Evolutionary conservation across 2,888 invertebrate genomes (phyloP), one percentile per base, ranked within the genome.

Genomic region (Synanthedon formicaeformis): DNA sequence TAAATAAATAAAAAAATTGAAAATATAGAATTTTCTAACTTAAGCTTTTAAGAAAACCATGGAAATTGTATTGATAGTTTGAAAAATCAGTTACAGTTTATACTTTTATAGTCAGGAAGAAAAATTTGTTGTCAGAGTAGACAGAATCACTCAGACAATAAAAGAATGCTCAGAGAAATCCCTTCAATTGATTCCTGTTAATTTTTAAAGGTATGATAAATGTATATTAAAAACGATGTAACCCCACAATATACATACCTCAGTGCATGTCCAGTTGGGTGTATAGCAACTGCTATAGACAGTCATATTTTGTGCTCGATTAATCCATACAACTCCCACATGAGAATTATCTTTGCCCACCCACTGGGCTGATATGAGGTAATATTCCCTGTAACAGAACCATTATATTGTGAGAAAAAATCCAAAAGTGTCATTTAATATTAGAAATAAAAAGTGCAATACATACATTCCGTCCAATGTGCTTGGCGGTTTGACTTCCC

Each of bases 321-420:
- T 96, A 91, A 97, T 93, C 95, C 97, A 98, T 54, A 96, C 94
- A 51, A 95, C 93, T 52, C 94, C 92, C 60, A 97, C 90, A 74
- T 94, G 92, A 57, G 90, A 89, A 78, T 94, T 93, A 67, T 90
- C 91, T 70, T 91, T 90, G 67, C 93, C 92, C 66, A 96, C 92
- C 97, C 97, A 98, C 59, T 93, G 92, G 56, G 96, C 96, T 64
- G 95, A 94, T 75, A 96, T 96, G 75, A 98, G 88, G 87, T 98
- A 97, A 87, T 93, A 94, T 72, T 97, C 97, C 82, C 96, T 96
- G 86, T 48, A 85, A 86, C 57, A 53, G 50, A 49, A 52, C 49
- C 57, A 50, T 53, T 8, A 52, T 48, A 49, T 11, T 50, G n/a
- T n/a, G n/a, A n/a, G 40, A 23, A 49, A 10, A 16, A 41, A 8